These are phyloP conservation scores for Trissonchulus sp. DNA, from an alignment of 2,888 invertebrate species.

Conservation along the genomic window DNA sequence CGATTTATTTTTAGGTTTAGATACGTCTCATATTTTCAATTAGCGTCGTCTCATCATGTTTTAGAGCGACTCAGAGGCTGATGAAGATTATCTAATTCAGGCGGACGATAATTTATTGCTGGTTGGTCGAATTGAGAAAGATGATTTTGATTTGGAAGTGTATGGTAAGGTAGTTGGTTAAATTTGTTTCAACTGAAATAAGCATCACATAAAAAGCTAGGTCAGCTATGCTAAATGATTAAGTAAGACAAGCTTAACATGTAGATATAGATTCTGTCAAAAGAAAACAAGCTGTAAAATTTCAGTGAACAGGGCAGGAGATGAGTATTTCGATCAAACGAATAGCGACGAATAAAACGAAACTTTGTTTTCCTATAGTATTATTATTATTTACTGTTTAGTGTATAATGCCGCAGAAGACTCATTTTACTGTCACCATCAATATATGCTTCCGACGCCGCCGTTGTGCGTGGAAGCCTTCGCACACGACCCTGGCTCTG, in stretches of 20 bases:
- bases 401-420: conserved; percentile 83
- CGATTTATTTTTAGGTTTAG: too few relatives aligned
- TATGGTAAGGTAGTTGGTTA: neutral
- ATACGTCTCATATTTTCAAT: too few relatives aligned
- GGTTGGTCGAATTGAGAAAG: conserved; percentile 14
- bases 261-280: too few relatives aligned
- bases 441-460: conserved; percentile 77
- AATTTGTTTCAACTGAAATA: neutral
- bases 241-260: too few relatives aligned
- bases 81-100: conserved; percentile 44
- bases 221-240: too few relatives aligned
- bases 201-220: too few relatives aligned
- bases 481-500: conserved; percentile 72
- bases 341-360: too few relatives aligned
- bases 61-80: conserved; percentile 52
- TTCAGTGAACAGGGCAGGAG: neutral
- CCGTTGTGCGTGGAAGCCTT: conserved; percentile 89
- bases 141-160: conserved; percentile 25
- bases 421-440: conserved; percentile 88
- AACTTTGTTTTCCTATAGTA: too few relatives aligned
- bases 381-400: conserved; percentile 55
- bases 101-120: conserved; percentile 57
- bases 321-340: too few relatives aligned
- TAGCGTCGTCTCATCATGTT: too few relatives aligned
- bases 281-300: too few relatives aligned